phyloP scores from a whole-genome alignment of 2,888 invertebrate species.

The Malthinus flaveolus region DNA sequence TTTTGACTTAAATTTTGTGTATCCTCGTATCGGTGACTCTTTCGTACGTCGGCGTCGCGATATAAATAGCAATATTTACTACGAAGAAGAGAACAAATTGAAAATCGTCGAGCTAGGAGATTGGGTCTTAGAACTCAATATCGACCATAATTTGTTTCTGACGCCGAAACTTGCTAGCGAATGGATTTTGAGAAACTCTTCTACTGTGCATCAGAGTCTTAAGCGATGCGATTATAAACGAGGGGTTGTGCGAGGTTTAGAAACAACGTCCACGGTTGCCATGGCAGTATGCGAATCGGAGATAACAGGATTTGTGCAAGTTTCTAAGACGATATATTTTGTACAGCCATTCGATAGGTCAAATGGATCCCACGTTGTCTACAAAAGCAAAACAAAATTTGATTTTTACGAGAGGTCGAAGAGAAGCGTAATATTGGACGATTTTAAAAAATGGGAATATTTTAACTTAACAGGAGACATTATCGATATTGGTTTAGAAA shows the following conservation, averaged over 20 bases:
- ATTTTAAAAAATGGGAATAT: constrained; percentile 33
- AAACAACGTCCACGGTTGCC: constrained; percentile 40
- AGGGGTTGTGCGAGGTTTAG: constrained; percentile 42
- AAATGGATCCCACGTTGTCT: constrained; percentile 14
- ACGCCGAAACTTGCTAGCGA: constrained; percentile 39
- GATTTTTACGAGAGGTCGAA: neutral
- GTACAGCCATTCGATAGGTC: constrained; percentile 41
- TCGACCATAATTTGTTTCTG: constrained; percentile 41
- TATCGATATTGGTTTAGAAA: constrained; percentile 46
- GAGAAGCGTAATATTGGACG: neutral
- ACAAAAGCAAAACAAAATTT: constrained; percentile 14
- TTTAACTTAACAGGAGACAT: constrained; percentile 58
- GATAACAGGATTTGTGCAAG: constrained; percentile 43
- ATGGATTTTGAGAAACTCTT: constrained; percentile 39
- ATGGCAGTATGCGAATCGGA: constrained; percentile 43
- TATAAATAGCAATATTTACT: constrained; percentile 36
- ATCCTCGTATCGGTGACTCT: constrained; percentile 38
- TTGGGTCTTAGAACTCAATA: constrained; percentile 43
- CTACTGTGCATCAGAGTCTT: constrained; percentile 25
- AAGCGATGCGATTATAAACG: constrained; percentile 42
- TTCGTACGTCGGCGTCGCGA: constrained; percentile 33
- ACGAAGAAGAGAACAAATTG: constrained; percentile 35
- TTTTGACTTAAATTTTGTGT: constrained; percentile 34
- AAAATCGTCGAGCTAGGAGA: constrained; percentile 43
- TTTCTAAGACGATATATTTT: constrained; percentile 41